Conservation (phyloP, 64 coral and sea anemone species). For the Pachyseris speciosa region DNA sequence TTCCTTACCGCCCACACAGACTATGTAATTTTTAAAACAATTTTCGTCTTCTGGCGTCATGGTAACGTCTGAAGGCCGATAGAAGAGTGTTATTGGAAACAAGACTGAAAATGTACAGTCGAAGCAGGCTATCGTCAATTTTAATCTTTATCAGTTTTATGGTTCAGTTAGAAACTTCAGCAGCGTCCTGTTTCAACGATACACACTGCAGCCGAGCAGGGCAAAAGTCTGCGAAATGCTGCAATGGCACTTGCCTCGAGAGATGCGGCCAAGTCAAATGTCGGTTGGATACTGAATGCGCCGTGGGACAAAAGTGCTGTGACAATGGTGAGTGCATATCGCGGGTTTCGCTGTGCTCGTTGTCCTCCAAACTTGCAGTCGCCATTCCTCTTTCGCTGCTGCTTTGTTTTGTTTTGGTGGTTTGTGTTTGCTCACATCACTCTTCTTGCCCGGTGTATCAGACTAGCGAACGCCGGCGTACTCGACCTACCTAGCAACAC, state of each 20-base stretch:
- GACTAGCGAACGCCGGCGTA: neutral
- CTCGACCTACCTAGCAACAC: neutral
- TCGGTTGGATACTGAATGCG: neutral
- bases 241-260: neutral
- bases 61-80: neutral
- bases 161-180: neutral
- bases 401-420: neutral
- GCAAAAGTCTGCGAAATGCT: neutral
- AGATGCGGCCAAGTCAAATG: neutral
- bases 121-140: neutral
- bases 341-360: neutral
- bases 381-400: slow-evolving; percentile 19
- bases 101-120: neutral
- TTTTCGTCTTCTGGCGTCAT: neutral
- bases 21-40: neutral
- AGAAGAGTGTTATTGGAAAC: neutral
- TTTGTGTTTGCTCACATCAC: neutral
- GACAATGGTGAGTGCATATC: neutral
- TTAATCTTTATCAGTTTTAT: neutral
- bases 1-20: no score
- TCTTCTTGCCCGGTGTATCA: neutral
- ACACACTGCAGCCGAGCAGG: neutral
- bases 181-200: neutral
- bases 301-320: neutral
- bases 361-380: slow-evolving; percentile 20